Evolutionary conservation across 1,140 invertebrate genomes (phyloP).

Genomic region (Atta colombica): DNA sequence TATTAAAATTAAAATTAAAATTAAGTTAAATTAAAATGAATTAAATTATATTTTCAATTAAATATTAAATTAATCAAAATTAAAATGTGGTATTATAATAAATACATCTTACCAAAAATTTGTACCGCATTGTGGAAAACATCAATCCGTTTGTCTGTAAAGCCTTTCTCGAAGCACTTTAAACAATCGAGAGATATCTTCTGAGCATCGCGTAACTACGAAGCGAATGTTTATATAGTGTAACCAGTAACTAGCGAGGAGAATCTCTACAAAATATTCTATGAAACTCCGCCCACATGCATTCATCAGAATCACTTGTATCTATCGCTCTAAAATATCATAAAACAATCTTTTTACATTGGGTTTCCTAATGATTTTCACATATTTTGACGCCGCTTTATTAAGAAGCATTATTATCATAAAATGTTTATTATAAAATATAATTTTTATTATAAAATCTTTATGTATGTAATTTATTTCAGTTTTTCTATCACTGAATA

Average conservation of each 20-base stretch:
- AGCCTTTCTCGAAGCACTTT: slow-evolving; percentile 29
- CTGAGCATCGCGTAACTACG: slow-evolving; percentile 41
- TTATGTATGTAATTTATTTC: neutral
- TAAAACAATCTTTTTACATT: neutral
- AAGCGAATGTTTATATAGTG: slow-evolving; percentile 76
- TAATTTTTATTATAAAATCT: neutral
- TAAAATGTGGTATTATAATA: neutral
- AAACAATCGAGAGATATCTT: slow-evolving; percentile 7
- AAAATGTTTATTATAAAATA: slow-evolving; percentile 3
- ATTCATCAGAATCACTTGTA: slow-evolving; percentile 7
- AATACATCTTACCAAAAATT: slow-evolving; percentile 66
- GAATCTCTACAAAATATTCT: slow-evolving; percentile 68
- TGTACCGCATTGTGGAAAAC: slow-evolving; percentile 60
- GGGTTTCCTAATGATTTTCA: neutral
- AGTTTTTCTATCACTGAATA: neutral
- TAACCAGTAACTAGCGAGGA: slow-evolving; percentile 69
- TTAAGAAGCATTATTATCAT: neutral
- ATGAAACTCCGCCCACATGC: slow-evolving; percentile 70
- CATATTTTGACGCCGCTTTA: neutral
- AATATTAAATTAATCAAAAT: neutral
- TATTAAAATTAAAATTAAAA: neutral
- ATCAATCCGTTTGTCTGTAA: neutral
- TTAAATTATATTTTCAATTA: neutral
- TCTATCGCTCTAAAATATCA: slow-evolving; percentile 21
- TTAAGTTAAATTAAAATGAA: neutral